These are phyloP conservation scores for Melitaea cinxia DNA, from an alignment of 1,140 invertebrate genomes.

Conservation along the genomic window DNA sequence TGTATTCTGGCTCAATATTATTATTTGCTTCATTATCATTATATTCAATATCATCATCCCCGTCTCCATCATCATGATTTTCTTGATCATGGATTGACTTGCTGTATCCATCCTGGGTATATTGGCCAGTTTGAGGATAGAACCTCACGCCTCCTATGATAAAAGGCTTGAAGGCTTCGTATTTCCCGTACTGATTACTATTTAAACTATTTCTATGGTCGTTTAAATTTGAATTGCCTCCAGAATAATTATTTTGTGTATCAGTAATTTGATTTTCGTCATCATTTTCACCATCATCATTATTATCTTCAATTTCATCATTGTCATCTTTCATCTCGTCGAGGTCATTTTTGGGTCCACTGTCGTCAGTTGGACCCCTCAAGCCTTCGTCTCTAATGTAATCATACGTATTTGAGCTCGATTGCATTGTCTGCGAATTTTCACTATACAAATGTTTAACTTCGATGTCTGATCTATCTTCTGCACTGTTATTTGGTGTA, in stretches of 20 bases:
- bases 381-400: conserved; percentile 43
- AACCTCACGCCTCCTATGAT: conserved; percentile 49
- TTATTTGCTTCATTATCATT: conserved; percentile 58
- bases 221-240: conserved; percentile 30
- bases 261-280: conserved; percentile 25
- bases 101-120: conserved; percentile 35
- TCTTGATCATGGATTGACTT: conserved; percentile 43
- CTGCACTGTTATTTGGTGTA: conserved; percentile 51
- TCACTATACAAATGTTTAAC: conserved; percentile 29
- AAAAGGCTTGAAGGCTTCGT: conserved; percentile 48
- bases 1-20: conserved; percentile 57
- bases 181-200: conserved; percentile 40
- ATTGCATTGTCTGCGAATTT: conserved; percentile 46
- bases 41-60: conserved; percentile 45
- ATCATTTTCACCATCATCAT: conserved; percentile 25
- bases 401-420: conserved; percentile 53
- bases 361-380: conserved; percentile 26
- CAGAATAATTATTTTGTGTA: conserved; percentile 27
- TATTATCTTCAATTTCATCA: background rate
- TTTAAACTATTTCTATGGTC: conserved; percentile 3
- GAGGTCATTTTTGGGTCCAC: background rate
- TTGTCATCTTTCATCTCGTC: background rate
- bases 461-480: conserved; percentile 45
- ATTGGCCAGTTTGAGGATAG: conserved; percentile 52
- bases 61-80: conserved; percentile 44